phyloP scores from a whole-genome alignment of 2,888 invertebrate genomes.

The Strigamia transsilvanica region DNA sequence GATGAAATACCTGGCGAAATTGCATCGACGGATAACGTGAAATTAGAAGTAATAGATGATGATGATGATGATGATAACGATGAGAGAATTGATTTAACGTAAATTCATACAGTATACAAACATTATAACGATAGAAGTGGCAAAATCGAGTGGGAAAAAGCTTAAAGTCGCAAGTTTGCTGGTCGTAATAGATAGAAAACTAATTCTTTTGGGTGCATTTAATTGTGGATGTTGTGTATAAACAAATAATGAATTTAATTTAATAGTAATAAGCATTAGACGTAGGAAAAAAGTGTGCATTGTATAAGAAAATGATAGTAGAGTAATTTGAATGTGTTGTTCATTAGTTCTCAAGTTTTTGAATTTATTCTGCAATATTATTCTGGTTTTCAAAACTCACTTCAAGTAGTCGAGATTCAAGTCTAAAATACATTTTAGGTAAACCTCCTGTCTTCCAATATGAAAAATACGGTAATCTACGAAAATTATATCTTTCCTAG shows the following conservation, averaged over 20 bases:
- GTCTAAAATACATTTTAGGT: background rate
- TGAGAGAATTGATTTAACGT: constrained; percentile 9
- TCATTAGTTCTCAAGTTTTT: background rate
- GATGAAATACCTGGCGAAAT: background rate
- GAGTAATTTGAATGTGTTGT: background rate
- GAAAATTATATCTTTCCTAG: constrained; percentile 33
- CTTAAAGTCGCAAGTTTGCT: background rate
- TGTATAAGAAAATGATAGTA: background rate
- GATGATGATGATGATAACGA: background rate
- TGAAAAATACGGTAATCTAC: constrained; percentile 1
- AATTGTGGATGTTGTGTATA: constrained; percentile 20
- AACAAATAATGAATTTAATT: background rate
- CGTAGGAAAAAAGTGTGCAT: background rate
- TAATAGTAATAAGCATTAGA: background rate
- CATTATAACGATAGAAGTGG: background rate
- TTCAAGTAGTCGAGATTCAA: background rate
- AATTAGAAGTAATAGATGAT: background rate
- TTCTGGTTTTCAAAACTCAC: constrained; percentile 3
- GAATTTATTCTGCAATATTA: constrained; percentile 1
- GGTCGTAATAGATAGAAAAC: background rate
- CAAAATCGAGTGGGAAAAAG: background rate
- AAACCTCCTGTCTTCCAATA: constrained; percentile 40
- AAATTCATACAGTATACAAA: background rate
- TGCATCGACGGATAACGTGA: background rate
- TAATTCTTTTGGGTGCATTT: background rate